phyloP scores from a whole-genome alignment of 2,888 invertebrate species.

The Calliopum simillimum region DNA sequence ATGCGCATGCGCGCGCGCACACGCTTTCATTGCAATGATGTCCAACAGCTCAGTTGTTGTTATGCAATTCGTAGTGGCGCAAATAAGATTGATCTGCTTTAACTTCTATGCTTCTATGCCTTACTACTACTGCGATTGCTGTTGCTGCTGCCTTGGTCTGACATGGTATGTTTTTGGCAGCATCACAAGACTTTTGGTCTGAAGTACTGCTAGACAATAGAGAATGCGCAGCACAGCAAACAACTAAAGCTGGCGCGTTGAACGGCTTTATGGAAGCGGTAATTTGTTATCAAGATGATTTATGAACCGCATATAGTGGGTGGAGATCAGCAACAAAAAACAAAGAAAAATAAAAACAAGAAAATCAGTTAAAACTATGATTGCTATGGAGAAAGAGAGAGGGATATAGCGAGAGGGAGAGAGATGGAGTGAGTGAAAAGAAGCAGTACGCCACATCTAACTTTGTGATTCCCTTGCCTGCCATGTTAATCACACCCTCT shows the following conservation, averaged over 20 bases:
- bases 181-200: background rate
- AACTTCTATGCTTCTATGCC: constrained; percentile 52
- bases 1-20: background rate
- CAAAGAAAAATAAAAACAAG: constrained; percentile 16
- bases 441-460: background rate
- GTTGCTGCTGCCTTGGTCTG: constrained; percentile 6
- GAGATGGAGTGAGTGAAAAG: too few species aligned
- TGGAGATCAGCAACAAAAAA: constrained; percentile 49
- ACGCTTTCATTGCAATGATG: background rate
- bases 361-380: background rate
- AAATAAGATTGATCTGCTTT: constrained; percentile 61
- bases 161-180: background rate
- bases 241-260: too few species aligned
- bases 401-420: too few species aligned
- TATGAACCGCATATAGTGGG: constrained; percentile 62
- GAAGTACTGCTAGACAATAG: constrained; percentile 4
- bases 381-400: background rate
- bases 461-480: too few species aligned
- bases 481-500: too few species aligned
- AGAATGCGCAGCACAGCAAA: constrained; percentile 2
- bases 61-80: constrained; percentile 47
- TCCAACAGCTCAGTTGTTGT: background rate
- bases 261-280: constrained; percentile 57
- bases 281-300: constrained; percentile 65
- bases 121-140: constrained; percentile 2